These are phyloP conservation scores for Natator depressus DNA, from an alignment of 2,113 vertebrate genomes.

Conservation along the genomic window DNA sequence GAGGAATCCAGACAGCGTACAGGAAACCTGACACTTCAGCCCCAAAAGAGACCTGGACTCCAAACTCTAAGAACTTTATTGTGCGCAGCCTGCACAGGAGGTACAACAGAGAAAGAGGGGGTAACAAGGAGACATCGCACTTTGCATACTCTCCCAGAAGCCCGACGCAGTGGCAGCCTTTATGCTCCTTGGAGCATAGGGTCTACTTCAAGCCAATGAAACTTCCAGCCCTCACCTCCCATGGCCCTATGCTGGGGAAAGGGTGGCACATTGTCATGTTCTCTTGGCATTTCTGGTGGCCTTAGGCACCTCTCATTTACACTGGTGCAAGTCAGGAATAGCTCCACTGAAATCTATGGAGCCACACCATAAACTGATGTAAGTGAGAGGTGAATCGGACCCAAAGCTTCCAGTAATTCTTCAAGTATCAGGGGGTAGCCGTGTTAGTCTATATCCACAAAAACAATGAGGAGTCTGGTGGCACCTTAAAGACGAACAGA, in stretches of 20 bases:
- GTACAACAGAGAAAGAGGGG: background rate
- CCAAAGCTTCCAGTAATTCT: background rate
- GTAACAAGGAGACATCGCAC: background rate
- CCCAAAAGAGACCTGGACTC: accelerated
- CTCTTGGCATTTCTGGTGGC: background rate
- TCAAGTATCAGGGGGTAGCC: no score
- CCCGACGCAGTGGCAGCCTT: background rate
- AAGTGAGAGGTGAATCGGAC: background rate
- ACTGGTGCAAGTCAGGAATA: background rate
- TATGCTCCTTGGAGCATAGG: background rate
- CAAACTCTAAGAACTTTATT: background rate
- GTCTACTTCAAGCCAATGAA: background rate
- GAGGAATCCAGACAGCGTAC: background rate
- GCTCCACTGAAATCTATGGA: background rate
- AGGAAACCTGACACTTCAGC: background rate
- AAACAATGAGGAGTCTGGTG: no score
- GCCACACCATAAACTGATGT: background rate
- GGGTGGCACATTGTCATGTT: background rate
- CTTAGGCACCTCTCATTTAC: background rate
- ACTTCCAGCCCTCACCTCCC: background rate
- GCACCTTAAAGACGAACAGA: no score
- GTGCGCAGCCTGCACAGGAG: background rate
- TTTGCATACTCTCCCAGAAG: background rate
- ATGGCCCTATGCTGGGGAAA: background rate
- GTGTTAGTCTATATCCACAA: no score